Conservation (phyloP, 2,888 invertebrate species). For the Sthenelais limicola region DNA sequence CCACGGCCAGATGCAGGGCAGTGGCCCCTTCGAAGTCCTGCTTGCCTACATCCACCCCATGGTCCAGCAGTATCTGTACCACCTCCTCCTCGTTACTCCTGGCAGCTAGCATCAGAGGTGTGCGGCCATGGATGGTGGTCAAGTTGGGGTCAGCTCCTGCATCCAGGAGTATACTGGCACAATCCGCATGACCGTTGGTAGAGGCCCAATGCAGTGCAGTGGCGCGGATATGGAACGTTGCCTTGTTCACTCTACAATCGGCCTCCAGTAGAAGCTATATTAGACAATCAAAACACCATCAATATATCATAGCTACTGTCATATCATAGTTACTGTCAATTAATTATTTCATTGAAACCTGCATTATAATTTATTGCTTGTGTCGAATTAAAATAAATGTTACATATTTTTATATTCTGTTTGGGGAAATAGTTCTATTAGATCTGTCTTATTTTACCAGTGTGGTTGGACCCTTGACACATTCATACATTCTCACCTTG, state of each 20-base stretch:
- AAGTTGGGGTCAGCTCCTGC: slow-evolving; percentile 55
- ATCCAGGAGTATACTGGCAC: slow-evolving; percentile 54
- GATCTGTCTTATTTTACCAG: too few relatives aligned
- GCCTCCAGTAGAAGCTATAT: too few relatives aligned
- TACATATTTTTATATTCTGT: too few relatives aligned
- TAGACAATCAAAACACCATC: too few relatives aligned
- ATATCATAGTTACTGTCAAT: too few relatives aligned
- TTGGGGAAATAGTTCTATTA: too few relatives aligned
- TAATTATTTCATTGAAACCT: too few relatives aligned
- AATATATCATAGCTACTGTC: too few relatives aligned
- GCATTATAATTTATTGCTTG: too few relatives aligned
- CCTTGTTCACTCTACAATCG: slow-evolving; percentile 23
- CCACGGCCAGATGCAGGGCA: slow-evolving; percentile 59
- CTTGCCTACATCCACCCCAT: neutral
- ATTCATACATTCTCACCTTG: slow-evolving; percentile 3
- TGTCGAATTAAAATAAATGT: too few relatives aligned
- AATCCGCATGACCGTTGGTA: slow-evolving; percentile 52
- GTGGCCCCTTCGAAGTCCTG: slow-evolving; percentile 53
- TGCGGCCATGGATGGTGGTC: slow-evolving; percentile 57
- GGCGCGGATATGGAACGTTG: slow-evolving; percentile 49
- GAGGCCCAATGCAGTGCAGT: slow-evolving; percentile 61
- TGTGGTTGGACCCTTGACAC: too few relatives aligned
- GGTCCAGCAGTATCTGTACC: neutral
- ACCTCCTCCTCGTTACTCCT: slow-evolving; percentile 5
- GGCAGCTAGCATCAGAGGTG: slow-evolving; percentile 57